Percentiles rank a stretch among this genome's conserved stretches.
These are phyloP conservation scores for Lathamus discolor DNA, from an alignment of 2,113 vertebrate species.

Conservation along the genomic window DNA sequence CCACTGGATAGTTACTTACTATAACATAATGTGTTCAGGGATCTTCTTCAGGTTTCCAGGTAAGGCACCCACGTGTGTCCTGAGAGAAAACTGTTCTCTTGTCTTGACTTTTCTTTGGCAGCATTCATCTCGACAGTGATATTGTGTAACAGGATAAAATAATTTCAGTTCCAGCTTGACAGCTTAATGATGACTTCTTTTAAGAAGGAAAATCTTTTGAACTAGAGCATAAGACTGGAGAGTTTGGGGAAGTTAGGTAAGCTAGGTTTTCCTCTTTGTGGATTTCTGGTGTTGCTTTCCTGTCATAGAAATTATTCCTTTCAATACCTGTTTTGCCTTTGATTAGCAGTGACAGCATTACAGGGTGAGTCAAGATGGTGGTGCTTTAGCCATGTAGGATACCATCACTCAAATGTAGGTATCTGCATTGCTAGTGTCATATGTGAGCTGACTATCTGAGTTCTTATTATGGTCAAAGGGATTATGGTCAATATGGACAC, in stretches of 20 bases:
- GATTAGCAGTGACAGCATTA: neutral
- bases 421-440: neutral
- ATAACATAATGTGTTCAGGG: neutral
- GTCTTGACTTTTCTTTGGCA: neutral
- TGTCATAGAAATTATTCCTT: neutral
- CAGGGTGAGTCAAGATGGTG: neutral
- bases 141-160: neutral
- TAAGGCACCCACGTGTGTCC: neutral
- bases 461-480: neutral
- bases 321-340: neutral
- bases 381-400: neutral
- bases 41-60: neutral
- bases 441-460: neutral
- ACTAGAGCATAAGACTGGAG: neutral
- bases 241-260: neutral
- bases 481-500: neutral
- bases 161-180: neutral
- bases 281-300: neutral
- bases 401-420: neutral
- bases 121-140: neutral
- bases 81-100: neutral
- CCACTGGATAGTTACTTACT: neutral
- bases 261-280: neutral
- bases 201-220: neutral
- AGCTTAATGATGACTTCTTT: neutral